A percentile compares a stretch with the other conserved stretches of the same genome.
Conservation (phyloP, 2,888 invertebrate species). For the Dione vanillae region DNA sequence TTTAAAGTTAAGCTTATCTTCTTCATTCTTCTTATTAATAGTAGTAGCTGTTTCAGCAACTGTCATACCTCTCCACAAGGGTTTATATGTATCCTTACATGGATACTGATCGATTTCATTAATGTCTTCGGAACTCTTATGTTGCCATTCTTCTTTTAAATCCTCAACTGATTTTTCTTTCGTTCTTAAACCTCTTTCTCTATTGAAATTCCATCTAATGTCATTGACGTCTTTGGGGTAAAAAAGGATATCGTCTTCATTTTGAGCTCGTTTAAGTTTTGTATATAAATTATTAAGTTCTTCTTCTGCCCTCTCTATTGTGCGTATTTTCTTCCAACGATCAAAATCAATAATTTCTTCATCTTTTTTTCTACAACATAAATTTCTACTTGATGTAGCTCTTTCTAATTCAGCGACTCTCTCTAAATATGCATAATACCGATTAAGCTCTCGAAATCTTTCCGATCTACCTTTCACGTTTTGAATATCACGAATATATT, state of each 20-base stretch:
- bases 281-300: constrained; percentile 91
- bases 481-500: constrained; percentile 87
- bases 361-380: constrained; percentile 89
- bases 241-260: constrained; percentile 93
- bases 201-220: constrained; percentile 90
- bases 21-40: constrained; percentile 86
- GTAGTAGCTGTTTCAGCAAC: constrained; percentile 91
- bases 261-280: constrained; percentile 91
- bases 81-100: constrained; percentile 89
- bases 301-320: constrained; percentile 91
- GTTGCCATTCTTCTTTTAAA: constrained; percentile 90
- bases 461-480: constrained; percentile 88
- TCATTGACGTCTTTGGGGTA: constrained; percentile 89
- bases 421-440: constrained; percentile 93
- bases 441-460: constrained; percentile 92
- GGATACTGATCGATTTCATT: constrained; percentile 72
- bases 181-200: constrained; percentile 90
- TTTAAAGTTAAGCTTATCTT: constrained; percentile 51
- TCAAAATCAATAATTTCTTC: constrained; percentile 94
- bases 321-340: constrained; percentile 92
- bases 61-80: constrained; percentile 92
- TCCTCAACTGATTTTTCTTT: constrained; percentile 96
- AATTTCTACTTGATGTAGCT: constrained; percentile 87
- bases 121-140: constrained; percentile 82
- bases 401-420: constrained; percentile 92